Evolutionary conservation across 2,888 invertebrate genomes (phyloP), one percentile per base, ranked within the genome.

Genomic region (Hedychridium roseum): DNA sequence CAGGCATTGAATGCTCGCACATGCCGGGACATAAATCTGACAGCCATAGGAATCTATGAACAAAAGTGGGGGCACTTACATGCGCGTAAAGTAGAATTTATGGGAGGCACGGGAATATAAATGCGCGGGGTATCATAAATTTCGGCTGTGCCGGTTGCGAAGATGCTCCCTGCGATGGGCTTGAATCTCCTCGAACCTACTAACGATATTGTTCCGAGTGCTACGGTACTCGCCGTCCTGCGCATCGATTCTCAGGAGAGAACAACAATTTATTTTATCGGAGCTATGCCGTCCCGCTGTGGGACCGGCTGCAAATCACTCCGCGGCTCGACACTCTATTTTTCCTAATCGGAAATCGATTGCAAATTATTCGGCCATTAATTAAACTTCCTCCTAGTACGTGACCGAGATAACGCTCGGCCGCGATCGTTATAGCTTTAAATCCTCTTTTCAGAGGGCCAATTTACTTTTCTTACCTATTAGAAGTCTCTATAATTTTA

Each of bases 51-150:
- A 72, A 72, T 72, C 72, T 71, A 72, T 72, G 72, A 71, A 72
- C 72, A 72, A 71, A 72, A 72, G 66, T 70, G 64, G 65, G 68
- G 72, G 68, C 68, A 72, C 72, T 72, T 72, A 72, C 60, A 64
- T 61, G 63, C 62, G 70, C 66, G 64, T 66, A 66, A 70, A 72
- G 68, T 59, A 57, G 57, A 66, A 72, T 72, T 71, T 72, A 72
- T 67, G 66, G 59, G 52, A 48, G 55, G 38, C 51, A 57, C 49
- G 59, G 68, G 67, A 70, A 69, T 69, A 70, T 71, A 67, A 71
- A 72, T 71, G 69, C 57, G 53, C 61, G 57, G 61, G 62, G 64
- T 63, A 64, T 68, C 70, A 65, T 72, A 72, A 71, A 72, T 72
- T 71, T 43, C 46, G 21, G 34, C 45, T 39, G 44, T 28, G 53